Base-by-base conservation (phyloP, 2,797 vertebrate genomes). In the Amphiprion clarkii region DNA sequence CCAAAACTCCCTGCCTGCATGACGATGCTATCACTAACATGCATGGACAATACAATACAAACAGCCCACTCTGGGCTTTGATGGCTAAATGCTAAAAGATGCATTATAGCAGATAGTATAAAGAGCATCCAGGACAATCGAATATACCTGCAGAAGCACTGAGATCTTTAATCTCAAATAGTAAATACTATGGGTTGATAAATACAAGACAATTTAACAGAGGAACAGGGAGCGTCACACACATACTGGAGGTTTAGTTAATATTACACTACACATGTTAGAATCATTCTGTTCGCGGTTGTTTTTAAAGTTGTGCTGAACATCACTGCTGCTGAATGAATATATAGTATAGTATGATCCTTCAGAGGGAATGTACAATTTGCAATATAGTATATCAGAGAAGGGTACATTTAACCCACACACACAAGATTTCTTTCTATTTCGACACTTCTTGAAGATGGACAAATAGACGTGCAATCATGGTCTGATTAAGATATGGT, bases 21-120 rank as follows among this genome's bases (percentile, higher is more conserved):
- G 90, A 93, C 36, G 82, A 92, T 85, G 88, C 86, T 82, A 74
- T 90, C 57, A 64, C 83, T 79, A 88, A 90, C 84, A 88, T 73
- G 76, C 70, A 76, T 2, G 39, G 62, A 79, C 44, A 74, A 80
- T 49, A 77, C 5, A 81, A 68, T 61, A 78, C 79, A 77, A 76
- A 80, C 67, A 80, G 52, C 57, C 56, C 29, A 67, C 39, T 36
- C 57, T 81, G 25, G 1, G 1, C 27, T 71, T 59, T 56, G 33
- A 66, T 36, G 40, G 49, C 62, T 46, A 49, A 71, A 16, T 31
- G 27, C 19, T 33, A 40, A 42, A 71, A 73, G 44, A 71, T 10
- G 19, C 63, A 69, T 48, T 27, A 67, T 52, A 19, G 29, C 11
- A 19, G 17, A 55, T 19, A 17, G 46, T 49, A 46, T 25, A 48